These are phyloP conservation scores for Mugil cephalus DNA, from an alignment of 2,113 vertebrate species.

Conservation along the genomic window DNA sequence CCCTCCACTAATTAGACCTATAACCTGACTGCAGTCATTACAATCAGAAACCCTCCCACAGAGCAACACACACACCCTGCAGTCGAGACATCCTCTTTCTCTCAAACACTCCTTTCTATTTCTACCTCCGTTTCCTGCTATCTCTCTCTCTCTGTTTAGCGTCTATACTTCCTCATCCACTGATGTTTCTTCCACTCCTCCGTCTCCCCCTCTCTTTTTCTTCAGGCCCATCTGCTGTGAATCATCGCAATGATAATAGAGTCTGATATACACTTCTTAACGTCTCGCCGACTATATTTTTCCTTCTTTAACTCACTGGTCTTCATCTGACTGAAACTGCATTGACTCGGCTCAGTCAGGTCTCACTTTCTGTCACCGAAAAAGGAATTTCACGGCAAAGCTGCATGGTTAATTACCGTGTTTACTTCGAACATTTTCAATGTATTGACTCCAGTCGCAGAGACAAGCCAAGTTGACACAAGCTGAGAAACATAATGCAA, in stretches of 20 bases:
- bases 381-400: background rate
- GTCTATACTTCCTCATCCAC: conserved; percentile 18
- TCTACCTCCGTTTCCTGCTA: background rate
- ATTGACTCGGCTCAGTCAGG: background rate
- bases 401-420: background rate
- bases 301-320: conserved; percentile 50
- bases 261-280: conserved; percentile 57
- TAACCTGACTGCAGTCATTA: conserved; percentile 67
- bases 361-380: background rate
- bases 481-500: too few relatives aligned
- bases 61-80: conserved; percentile 26
- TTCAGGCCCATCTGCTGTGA: conserved; percentile 53
- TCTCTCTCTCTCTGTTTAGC: conserved; percentile 13
- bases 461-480: background rate
- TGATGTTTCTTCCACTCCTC: conserved; percentile 11
- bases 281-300: conserved; percentile 42
- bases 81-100: conserved; percentile 52
- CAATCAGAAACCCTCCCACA: conserved; percentile 62
- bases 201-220: conserved; percentile 15
- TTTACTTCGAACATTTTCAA: background rate
- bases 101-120: conserved; percentile 10
- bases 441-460: background rate
- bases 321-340: conserved; percentile 29
- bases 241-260: conserved; percentile 59
- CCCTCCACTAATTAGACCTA: conserved; percentile 61